Percentiles rank a stretch among this genome's conserved stretches.
These are phyloP conservation scores for Labeo rohita DNA, from an alignment of 2,113 vertebrate genomes.

Conservation along the genomic window DNA sequence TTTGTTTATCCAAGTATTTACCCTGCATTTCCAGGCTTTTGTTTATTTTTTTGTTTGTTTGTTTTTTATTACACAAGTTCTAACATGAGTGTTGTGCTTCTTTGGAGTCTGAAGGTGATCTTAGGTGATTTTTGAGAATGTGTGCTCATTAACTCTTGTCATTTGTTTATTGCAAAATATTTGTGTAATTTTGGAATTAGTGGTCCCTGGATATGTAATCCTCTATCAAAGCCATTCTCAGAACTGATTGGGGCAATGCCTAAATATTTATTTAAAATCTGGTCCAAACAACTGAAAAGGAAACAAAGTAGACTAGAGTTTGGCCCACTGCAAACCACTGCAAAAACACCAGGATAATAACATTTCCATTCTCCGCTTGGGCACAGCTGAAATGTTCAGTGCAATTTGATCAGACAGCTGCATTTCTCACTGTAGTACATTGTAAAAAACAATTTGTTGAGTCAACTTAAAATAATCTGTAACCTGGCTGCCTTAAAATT, in stretches of 20 bases:
- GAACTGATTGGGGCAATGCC: conserved; percentile 3
- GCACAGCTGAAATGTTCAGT: conserved; percentile 2
- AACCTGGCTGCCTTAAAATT: too few species aligned
- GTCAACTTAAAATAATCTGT: too few species aligned
- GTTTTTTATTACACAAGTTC: background rate
- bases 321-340: conserved; percentile 16
- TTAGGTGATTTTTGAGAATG: conserved; percentile 52
- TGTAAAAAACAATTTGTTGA: too few species aligned
- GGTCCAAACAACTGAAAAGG: conserved; percentile 26
- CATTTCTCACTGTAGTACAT: background rate
- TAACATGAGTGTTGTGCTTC: background rate
- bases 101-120: background rate
- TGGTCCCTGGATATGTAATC: conserved; percentile 38
- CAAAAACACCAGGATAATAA: conserved; percentile 20
- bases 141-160: conserved; percentile 56
- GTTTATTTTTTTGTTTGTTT: background rate
- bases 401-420: background rate
- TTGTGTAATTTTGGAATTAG: conserved; percentile 37
- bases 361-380: conserved; percentile 26
- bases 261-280: conserved; percentile 45
- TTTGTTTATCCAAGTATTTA: background rate
- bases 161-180: conserved; percentile 33
- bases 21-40: background rate
- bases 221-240: conserved; percentile 16
- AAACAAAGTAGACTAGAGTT: conserved; percentile 26